A percentile compares a stretch with the other conserved stretches of the same genome.
These are phyloP conservation scores for Luperina nickerlii DNA, from an alignment of 2,888 invertebrate genomes.

Conservation along the genomic window DNA sequence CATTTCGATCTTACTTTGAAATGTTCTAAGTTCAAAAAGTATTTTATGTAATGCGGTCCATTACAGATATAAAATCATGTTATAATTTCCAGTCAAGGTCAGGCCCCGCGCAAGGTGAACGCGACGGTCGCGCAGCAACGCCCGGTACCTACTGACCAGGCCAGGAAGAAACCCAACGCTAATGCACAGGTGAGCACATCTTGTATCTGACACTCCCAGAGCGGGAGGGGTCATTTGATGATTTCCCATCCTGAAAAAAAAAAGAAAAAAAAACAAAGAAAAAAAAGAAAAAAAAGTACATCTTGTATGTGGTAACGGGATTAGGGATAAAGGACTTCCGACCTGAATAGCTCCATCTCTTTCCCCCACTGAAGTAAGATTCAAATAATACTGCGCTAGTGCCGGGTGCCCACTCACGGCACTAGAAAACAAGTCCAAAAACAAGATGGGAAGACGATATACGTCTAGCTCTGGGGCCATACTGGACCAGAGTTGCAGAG, in stretches of 20 bases:
- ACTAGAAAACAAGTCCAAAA: too few species aligned
- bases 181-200: conserved; percentile 70
- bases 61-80: conserved; percentile 58
- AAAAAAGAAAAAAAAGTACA: too few species aligned
- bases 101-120: conserved; percentile 77
- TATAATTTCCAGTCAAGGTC: conserved; percentile 77
- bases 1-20: not conserved
- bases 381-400: too few species aligned
- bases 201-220: too few species aligned
- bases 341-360: not conserved
- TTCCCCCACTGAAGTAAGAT: not conserved
- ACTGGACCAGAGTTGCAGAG: too few species aligned
- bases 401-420: too few species aligned
- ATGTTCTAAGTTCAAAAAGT: not conserved
- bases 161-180: conserved; percentile 73
- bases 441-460: too few species aligned
- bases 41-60: not conserved
- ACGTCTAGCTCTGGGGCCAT: too few species aligned
- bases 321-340: too few species aligned
- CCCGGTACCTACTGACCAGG: conserved; percentile 84
- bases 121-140: conserved; percentile 81
- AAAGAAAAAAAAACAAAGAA: too few species aligned
- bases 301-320: not conserved
- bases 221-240: too few species aligned
- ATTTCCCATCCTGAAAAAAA: too few species aligned